Base-by-base conservation (phyloP, 1,140 invertebrate genomes). In the Caenorhabditis remanei region DNA sequence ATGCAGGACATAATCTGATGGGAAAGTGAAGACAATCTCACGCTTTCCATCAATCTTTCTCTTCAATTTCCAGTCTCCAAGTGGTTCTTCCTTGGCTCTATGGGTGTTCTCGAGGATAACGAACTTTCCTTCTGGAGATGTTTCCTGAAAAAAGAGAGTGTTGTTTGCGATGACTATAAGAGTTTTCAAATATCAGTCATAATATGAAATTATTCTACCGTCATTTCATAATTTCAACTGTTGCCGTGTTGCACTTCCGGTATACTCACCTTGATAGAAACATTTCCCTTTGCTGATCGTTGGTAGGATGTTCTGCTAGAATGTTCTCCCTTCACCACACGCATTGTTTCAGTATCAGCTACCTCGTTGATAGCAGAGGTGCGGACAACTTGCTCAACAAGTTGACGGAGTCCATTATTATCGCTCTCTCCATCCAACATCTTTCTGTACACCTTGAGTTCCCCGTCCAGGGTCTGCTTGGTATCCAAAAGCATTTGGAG, bases 261-360 rank as follows among this genome's bases (percentile, higher is more conserved):
- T 40, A n/a, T 85, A 82, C 75, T 87, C 24, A 88, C 91, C 43
- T 86, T 85, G 61, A 92, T 92, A 21, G 92, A 90, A 58, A 92
- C 91, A 87, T 92, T 92, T 32, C 92, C 92, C 85, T 94, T 94
- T 24, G 94, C 94, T 48, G 93, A 94, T 79, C 94, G 91, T 89
- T 94, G 93, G 90, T 93, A 94, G 14, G 94, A 94, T 0, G 94
- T 94, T 83, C 94, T 94, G 75, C 93, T 93, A 19, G 93, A 93
- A 67, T 94, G 93, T 88, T 94, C 94, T 19, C 94, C 94, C 65
- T 93, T 91, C 89, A 94, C 92, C 0, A 93, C 84, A 14, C 92
- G 90, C 79, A 89, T 88, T n/a, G 92, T 90, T 89, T 92, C 91
- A 56, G 88, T 91, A 61, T 92, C 91, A 56, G 90, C 89, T 21